These are phyloP conservation scores for Philopotamus ludificatus DNA, from an alignment of 1,140 invertebrate species.

Conservation along the genomic window DNA sequence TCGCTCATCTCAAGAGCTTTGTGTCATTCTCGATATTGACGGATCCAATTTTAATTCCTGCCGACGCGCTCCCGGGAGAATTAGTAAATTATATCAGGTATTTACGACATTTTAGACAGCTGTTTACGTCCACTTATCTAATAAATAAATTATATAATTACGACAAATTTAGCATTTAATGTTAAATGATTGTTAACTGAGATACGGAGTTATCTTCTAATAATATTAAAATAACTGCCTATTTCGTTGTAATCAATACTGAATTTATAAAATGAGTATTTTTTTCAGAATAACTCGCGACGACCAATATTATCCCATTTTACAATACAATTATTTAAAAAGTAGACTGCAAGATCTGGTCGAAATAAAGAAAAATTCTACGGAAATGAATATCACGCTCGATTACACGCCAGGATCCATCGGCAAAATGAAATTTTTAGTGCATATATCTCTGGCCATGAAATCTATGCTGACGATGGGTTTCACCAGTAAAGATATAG, in stretches of 20 bases:
- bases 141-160: no score
- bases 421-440: slow-evolving; percentile 71
- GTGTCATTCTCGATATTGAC: slow-evolving; percentile 66
- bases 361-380: slow-evolving; percentile 59
- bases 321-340: slow-evolving; percentile 80
- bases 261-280: slow-evolving; percentile 27
- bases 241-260: no score
- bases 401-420: slow-evolving; percentile 66
- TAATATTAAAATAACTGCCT: no score
- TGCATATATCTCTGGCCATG: slow-evolving; percentile 80
- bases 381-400: slow-evolving; percentile 60
- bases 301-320: slow-evolving; percentile 76
- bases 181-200: no score
- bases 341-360: slow-evolving; percentile 73
- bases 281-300: slow-evolving; percentile 61
- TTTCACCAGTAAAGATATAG: slow-evolving; percentile 90
- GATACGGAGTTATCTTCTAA: no score
- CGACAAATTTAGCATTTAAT: no score
- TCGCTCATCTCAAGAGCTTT: slow-evolving; percentile 63
- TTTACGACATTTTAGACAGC: not conserved
- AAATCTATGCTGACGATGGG: slow-evolving; percentile 72
- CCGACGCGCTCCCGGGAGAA: slow-evolving; percentile 62
- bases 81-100: slow-evolving; percentile 60
- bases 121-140: no score
- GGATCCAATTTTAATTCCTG: slow-evolving; percentile 62